phyloP scores from a whole-genome alignment of 1,140 invertebrate species.

The Coptotermes formosanus region DNA sequence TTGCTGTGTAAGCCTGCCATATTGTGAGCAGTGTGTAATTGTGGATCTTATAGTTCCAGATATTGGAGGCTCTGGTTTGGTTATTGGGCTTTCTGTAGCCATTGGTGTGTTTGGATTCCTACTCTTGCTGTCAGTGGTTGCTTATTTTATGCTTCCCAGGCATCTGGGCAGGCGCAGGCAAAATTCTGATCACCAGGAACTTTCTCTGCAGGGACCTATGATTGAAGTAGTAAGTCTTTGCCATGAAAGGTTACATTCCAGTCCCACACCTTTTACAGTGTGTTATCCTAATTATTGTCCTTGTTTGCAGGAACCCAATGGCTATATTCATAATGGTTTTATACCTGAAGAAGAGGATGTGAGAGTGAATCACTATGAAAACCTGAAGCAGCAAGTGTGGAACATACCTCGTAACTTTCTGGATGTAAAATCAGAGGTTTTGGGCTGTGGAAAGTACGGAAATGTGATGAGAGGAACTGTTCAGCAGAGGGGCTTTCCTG shows the following conservation, averaged over 20 bases:
- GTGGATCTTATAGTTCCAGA: conserved; percentile 18
- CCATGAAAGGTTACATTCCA: not conserved
- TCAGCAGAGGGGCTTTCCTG: conserved; percentile 52
- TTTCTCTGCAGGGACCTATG: conserved; percentile 64
- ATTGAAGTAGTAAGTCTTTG: conserved; percentile 56
- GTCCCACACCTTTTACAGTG: not conserved
- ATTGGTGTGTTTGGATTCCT: conserved; percentile 60
- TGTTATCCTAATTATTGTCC: conserved; percentile 41
- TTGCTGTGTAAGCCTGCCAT: too few species aligned
- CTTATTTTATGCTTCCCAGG: conserved; percentile 59
- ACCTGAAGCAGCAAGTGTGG: conserved; percentile 69
- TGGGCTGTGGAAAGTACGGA: conserved; percentile 73
- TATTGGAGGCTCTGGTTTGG: conserved; percentile 41
- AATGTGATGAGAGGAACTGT: conserved; percentile 66
- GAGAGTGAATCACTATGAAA: conserved; percentile 67
- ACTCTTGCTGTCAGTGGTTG: conserved; percentile 57
- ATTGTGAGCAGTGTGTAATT: not conserved
- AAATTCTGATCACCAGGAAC: conserved; percentile 61
- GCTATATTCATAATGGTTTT: conserved; percentile 58
- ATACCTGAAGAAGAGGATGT: conserved; percentile 67
- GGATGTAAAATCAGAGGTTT: conserved; percentile 64
- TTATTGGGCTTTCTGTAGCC: conserved; percentile 56
- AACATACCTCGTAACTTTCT: conserved; percentile 68
- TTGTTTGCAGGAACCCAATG: conserved; percentile 49
- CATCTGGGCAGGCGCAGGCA: conserved; percentile 51